phyloP scores from a whole-genome alignment of 2,888 invertebrate genomes.

The Aspidapion aeneum region DNA sequence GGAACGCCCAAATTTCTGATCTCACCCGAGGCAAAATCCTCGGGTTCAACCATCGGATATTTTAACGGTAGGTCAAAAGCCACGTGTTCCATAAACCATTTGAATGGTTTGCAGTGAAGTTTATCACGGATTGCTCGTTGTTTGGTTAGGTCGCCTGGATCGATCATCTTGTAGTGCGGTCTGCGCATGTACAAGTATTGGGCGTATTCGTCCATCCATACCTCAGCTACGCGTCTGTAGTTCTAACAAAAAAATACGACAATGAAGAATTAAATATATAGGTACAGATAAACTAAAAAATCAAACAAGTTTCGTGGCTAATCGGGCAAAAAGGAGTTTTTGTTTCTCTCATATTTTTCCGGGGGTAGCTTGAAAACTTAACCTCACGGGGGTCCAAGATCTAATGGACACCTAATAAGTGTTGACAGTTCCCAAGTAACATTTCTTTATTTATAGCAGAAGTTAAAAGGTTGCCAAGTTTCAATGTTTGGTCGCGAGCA shows the following conservation, averaged over 20 bases:
- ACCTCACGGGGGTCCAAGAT: no score
- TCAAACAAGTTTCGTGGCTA: neutral
- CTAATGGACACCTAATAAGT: no score
- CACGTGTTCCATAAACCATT: constrained; percentile 91
- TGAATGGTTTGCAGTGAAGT: constrained; percentile 85
- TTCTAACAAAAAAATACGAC: constrained; percentile 57
- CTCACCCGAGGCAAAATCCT: constrained; percentile 76
- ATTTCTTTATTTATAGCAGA: no score
- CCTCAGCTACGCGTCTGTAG: constrained; percentile 89
- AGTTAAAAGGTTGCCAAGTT: no score
- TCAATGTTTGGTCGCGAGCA: no score
- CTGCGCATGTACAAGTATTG: constrained; percentile 76
- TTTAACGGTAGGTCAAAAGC: constrained; percentile 85
- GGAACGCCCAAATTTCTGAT: constrained; percentile 62
- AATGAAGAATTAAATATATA: neutral
- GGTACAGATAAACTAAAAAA: no score
- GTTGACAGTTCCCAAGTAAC: no score
- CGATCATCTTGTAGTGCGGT: constrained; percentile 70
- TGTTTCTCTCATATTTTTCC: no score
- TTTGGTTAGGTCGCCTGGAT: constrained; percentile 75
- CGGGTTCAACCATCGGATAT: constrained; percentile 87
- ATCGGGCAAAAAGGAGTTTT: neutral
- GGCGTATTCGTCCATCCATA: constrained; percentile 99
- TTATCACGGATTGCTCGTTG: constrained; percentile 72
- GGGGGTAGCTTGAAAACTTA: no score